A percentile compares a stretch with the other conserved stretches of the same genome.
Evolutionary conservation across 2,888 invertebrate genomes (phyloP).

Genomic region (Stramonita haemastoma): DNA sequence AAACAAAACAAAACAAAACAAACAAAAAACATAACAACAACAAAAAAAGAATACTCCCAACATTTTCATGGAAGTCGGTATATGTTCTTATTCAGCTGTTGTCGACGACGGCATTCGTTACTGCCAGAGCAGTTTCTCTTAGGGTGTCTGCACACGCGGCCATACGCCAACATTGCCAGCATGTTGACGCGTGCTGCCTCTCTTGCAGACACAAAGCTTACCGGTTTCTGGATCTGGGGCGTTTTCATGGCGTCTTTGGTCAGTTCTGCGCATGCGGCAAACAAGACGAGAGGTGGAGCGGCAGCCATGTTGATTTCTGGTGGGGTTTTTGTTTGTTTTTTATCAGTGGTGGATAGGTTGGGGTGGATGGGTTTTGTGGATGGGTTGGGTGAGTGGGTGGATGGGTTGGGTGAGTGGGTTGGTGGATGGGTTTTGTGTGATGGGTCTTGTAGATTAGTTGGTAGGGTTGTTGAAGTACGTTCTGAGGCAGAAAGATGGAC

Average conservation of each 20-base stretch:
- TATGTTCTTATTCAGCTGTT: background rate
- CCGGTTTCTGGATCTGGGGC: background rate
- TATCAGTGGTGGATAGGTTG: background rate
- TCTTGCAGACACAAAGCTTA: background rate
- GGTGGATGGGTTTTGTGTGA: background rate
- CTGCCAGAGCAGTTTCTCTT: background rate
- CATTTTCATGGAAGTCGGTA: background rate
- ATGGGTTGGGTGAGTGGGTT: background rate
- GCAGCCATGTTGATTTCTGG: background rate
- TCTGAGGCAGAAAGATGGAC: too few species aligned
- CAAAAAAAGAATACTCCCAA: too few species aligned
- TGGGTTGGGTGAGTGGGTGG: background rate
- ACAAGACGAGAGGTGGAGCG: background rate
- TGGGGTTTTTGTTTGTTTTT: too few species aligned
- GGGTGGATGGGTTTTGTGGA: background rate
- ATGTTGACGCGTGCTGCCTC: background rate
- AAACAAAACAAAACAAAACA: background rate
- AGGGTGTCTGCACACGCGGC: background rate
- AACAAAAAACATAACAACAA: too few species aligned
- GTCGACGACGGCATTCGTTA: background rate
- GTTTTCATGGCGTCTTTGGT: constrained; percentile 1
- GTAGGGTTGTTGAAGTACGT: too few species aligned
- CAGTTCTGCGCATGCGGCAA: background rate
- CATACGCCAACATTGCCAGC: background rate
- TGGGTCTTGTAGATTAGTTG: background rate